phyloP scores from a whole-genome alignment of 2,888 invertebrate species.

The Rutpela maculata region DNA sequence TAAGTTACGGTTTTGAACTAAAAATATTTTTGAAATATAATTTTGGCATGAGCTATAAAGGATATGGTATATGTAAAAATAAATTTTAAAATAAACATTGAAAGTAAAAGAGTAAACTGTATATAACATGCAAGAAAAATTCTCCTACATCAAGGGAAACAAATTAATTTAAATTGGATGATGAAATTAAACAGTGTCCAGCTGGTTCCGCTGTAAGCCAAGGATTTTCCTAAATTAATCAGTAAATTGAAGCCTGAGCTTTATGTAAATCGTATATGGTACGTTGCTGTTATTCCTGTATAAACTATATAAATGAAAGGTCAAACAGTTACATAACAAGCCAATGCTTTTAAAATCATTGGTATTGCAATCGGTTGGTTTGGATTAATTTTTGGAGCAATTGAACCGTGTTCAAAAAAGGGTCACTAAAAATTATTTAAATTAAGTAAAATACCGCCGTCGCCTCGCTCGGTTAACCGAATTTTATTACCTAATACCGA shows the following conservation, averaged over 20 bases:
- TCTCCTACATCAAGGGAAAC: not conserved
- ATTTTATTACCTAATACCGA: too few relatives aligned
- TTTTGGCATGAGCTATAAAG: too few relatives aligned
- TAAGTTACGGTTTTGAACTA: not conserved
- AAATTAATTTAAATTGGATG: conserved; percentile 7
- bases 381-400: too few relatives aligned
- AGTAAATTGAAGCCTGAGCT: not conserved
- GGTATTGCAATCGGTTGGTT: too few relatives aligned
- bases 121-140: conserved; percentile 5
- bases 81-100: not conserved
- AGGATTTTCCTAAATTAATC: conserved; percentile 25
- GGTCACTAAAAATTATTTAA: too few relatives aligned
- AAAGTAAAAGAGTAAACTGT: not conserved
- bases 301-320: not conserved
- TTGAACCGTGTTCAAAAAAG: too few relatives aligned
- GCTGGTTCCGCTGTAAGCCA: not conserved
- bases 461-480: too few relatives aligned
- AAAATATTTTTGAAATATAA: too few relatives aligned
- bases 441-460: too few relatives aligned
- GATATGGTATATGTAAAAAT: too few relatives aligned
- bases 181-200: conserved; percentile 16
- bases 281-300: not conserved
- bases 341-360: not conserved
- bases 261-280: not conserved
- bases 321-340: not conserved